phyloP scores from a whole-genome alignment of 2,797 vertebrate genomes.

The Vespertilio murinus region DNA sequence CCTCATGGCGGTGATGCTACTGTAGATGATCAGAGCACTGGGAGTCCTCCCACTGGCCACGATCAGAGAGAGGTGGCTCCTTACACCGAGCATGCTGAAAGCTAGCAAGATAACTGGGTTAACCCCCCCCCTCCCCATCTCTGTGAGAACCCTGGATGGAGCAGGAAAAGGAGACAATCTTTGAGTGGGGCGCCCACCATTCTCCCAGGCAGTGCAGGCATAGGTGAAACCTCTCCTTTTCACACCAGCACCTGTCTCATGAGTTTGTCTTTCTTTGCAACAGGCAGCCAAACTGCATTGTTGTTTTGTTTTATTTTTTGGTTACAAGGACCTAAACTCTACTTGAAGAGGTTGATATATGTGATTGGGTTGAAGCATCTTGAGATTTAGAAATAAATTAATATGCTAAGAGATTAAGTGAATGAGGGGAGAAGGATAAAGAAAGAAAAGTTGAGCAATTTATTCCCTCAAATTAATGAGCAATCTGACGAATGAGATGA shows the following conservation, averaged over 20 bases:
- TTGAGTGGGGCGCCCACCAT: not conserved
- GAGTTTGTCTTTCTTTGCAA: not conserved
- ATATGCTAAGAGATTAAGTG: not conserved
- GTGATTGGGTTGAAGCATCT: not conserved
- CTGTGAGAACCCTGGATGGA: not conserved
- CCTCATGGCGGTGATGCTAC: not conserved
- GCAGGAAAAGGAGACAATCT: not conserved
- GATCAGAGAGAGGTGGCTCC: not conserved
- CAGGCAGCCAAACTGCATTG: not conserved
- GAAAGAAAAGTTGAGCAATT: not conserved
- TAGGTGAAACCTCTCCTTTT: not conserved
- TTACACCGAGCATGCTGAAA: not conserved
- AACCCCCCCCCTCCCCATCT: not conserved
- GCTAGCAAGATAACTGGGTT: not conserved
- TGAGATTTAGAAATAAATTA: not conserved
- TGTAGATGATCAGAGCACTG: not conserved
- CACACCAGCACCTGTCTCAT: not conserved
- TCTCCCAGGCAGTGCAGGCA: not conserved
- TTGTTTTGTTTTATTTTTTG: not conserved
- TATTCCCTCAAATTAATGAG: not conserved
- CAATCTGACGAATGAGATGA: not conserved
- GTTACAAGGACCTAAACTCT: not conserved
- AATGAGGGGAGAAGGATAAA: not conserved
- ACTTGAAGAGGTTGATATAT: not conserved
- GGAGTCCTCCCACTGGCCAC: not conserved